Base-by-base conservation (phyloP, 2,113 vertebrate species). In the Ageneiosus marmoratus region DNA sequence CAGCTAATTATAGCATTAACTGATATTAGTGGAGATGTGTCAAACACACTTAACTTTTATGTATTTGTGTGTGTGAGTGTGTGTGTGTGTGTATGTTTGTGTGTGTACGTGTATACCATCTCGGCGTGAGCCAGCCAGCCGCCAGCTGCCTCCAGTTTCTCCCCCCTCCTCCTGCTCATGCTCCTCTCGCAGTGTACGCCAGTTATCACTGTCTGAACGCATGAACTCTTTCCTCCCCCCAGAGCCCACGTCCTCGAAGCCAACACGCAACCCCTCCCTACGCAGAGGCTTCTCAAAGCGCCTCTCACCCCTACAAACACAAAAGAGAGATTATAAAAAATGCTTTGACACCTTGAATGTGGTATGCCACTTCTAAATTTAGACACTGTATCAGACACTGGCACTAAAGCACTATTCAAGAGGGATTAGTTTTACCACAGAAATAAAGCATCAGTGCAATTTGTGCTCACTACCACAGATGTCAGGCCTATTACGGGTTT, bases 171-270 rank as follows among this genome's bases (percentile, higher is more conserved):
- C 96, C 50, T 95, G 95, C 60, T 96, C 94, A 56, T 96, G 94
- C 78, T 97, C 96, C 70, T 97, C 96, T 2, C 96, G 90, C 20
- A 97, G 94, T 1, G 94, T 96, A 74, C 96, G 95, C 96, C 96
- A 97, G 89, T 97, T 97, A 91, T 97, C 95, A 0, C 96, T 97
- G 90, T 97, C 96, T 1, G 96, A 96, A 82, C 96, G 96, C 79
- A 96, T 94, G 50, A 93, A 96, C 29, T 97, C 96, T 89, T 97
- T 97, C 88, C 96, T 94, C 0, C 84, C 90, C 3, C 91, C 91
- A 34, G 83, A 84, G 13, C 76, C 90, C 8, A 89, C 81, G 81
- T 97, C 96, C 86, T 97, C 96, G 86, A 97, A 97, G n/a, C 93
- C 94, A 1, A 94, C 93, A 18, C 96, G 95, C 48, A 91, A 95